phyloP scores from a whole-genome alignment of 2,113 vertebrate species.

The Piaya cayana region DNA sequence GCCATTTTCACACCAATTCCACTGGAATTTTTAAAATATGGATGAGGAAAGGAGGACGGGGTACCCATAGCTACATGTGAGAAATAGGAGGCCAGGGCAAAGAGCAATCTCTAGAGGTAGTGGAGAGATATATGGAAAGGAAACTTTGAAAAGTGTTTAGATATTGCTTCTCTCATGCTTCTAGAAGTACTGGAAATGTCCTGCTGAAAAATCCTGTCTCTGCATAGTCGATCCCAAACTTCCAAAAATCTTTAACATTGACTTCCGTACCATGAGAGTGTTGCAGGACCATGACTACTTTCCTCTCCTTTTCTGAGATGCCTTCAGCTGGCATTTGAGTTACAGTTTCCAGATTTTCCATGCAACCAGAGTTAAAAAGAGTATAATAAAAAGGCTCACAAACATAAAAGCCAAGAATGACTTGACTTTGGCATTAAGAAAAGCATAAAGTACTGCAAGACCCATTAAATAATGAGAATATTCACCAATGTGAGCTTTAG shows the following conservation, averaged over 20 bases:
- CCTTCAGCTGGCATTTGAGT: background rate
- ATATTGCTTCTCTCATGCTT: fast-evolving
- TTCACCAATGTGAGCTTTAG: background rate
- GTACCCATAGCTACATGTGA: fast-evolving
- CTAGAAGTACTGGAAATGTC: background rate
- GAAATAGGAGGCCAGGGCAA: background rate
- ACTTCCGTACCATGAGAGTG: background rate
- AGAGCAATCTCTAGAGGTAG: background rate
- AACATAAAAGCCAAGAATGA: background rate
- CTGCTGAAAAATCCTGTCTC: background rate
- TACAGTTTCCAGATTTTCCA: background rate
- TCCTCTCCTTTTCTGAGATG: background rate
- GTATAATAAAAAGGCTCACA: background rate
- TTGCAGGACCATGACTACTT: background rate
- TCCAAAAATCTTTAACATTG: background rate
- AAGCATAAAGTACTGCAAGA: background rate
- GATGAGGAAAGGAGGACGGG: background rate
- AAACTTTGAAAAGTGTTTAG: background rate
- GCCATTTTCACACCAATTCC: background rate
- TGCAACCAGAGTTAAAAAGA: background rate
- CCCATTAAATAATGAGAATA: background rate
- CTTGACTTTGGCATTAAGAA: conserved; percentile 1
- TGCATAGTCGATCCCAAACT: background rate
- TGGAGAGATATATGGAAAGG: background rate
- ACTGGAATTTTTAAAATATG: background rate